These are phyloP conservation scores for Bradypus variegatus DNA, from an alignment of 2,797 vertebrate genomes.

Conservation along the genomic window DNA sequence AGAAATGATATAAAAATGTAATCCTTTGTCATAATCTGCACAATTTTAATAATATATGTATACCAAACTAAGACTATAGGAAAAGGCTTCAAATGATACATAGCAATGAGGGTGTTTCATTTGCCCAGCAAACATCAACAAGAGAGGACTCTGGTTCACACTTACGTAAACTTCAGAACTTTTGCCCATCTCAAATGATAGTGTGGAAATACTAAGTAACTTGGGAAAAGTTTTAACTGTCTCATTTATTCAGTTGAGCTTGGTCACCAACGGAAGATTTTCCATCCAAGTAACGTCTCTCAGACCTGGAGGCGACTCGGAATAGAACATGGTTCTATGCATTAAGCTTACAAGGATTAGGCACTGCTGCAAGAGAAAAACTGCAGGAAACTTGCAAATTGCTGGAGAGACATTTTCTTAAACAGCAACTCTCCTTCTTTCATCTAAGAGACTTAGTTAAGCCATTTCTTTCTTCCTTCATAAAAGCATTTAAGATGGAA, in stretches of 20 bases:
- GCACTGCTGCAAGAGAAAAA: neutral
- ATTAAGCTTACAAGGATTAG: neutral
- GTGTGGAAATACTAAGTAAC: slow-evolving; percentile 22
- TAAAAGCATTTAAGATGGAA: slow-evolving; percentile 34
- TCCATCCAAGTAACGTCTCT: slow-evolving; percentile 8
- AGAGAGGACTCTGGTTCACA: slow-evolving; percentile 21
- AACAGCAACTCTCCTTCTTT: neutral
- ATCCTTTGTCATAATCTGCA: slow-evolving; percentile 44
- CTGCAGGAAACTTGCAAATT: neutral
- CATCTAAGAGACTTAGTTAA: slow-evolving; percentile 10
- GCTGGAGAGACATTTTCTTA: slow-evolving; percentile 9
- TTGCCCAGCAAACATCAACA: slow-evolving; percentile 1
- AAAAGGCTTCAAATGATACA: slow-evolving; percentile 43
- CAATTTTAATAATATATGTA: slow-evolving; percentile 52
- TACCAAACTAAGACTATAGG: slow-evolving; percentile 40
- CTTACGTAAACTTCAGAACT: neutral
- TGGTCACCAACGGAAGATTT: slow-evolving; percentile 22
- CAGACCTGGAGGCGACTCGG: neutral
- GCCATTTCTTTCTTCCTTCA: neutral
- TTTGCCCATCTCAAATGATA: neutral
- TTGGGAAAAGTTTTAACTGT: neutral
- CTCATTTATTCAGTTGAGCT: slow-evolving; percentile 35
- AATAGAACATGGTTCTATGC: neutral
- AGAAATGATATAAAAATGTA: slow-evolving; percentile 53
- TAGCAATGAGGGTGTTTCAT: slow-evolving; percentile 1